Evolutionary conservation across 2,797 vertebrate species (phyloP), one percentile per base, ranked within the genome.

Genomic region (Lithobates pipiens): DNA sequence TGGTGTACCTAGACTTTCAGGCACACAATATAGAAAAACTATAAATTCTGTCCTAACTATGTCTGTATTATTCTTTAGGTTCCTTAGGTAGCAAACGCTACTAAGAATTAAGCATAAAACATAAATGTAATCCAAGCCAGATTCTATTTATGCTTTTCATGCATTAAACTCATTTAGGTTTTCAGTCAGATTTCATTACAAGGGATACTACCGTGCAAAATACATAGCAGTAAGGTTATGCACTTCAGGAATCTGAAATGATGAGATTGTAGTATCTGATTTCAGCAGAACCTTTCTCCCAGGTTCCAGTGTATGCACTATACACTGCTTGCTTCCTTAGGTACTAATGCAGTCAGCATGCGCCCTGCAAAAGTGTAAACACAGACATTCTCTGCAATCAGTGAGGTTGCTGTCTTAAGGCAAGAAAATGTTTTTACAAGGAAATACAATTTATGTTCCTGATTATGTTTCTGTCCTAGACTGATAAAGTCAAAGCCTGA

Each of bases 381-480:
- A 95, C 90, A 95, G 95, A 95, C 94, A 93, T 95, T 95, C 94
- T 90, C 93, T 93, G 92, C 93, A 95, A 95, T 95, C 95, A 95
- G 93, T 91, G 88, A 78, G 25, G 87, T 91, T 92, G 93, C 91
- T 95, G 93, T 95, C 94, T 95, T 94, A 94, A 94, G 94, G 94
- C 95, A 94, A 94, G 92, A 94, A 92, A 93, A 91, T 93, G 92
- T 93, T 95, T 94, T 95, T 94, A 92, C 76, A 94, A 95, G 94
- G 95, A 95, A 95, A 95, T 93, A 94, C 90, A 95, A 95, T 95
- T 95, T 95, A 94, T 94, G 93, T 92, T 92, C 85, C 74, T 92
- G 93, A 92, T 95, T 95, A 93, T 90, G 88, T 95, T 95, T 94
- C 93, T 77, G 76, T 90, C 90, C 65, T 85, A 89, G 93, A 92